Evolutionary conservation across 2,113 vertebrate species (phyloP).

Genomic region (Odobenus rosmarus): DNA sequence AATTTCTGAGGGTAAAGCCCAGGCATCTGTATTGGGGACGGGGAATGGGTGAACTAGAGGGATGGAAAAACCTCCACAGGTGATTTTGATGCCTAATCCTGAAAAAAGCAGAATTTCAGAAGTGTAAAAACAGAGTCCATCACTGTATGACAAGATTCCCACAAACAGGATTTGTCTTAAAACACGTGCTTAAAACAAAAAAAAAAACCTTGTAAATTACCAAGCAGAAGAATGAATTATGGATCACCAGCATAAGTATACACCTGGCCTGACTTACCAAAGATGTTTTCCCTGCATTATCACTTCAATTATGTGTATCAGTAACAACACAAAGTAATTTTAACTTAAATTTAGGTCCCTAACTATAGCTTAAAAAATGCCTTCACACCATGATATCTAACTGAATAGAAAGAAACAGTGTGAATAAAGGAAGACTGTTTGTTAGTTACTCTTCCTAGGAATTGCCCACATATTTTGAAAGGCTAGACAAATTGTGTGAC

Average conservation of each 20-base stretch:
- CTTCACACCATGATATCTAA: not conserved
- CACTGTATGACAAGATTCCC: not conserved
- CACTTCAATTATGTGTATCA: not conserved
- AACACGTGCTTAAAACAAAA: not conserved
- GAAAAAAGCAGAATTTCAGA: not conserved
- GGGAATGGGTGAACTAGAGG: not conserved
- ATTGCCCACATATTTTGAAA: not conserved
- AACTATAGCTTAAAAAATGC: slow-evolving; percentile 14
- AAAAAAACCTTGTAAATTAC: not conserved
- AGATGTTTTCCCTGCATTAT: not conserved
- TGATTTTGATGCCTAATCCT: not conserved
- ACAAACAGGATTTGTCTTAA: slow-evolving; percentile 48
- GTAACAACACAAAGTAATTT: slow-evolving; percentile 1
- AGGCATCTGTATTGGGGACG: not conserved
- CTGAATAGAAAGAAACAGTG: not conserved
- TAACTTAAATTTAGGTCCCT: not conserved
- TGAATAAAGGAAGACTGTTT: not conserved
- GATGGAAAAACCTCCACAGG: not conserved
- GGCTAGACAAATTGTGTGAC: not conserved
- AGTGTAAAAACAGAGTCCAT: not conserved
- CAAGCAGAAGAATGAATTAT: not conserved
- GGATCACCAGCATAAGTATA: not conserved
- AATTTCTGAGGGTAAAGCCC: not conserved
- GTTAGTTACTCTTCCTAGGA: not conserved
- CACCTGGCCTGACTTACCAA: not conserved